Evolutionary conservation across 2,888 invertebrate genomes (phyloP).

Genomic region (Slavum lentiscoides): DNA sequence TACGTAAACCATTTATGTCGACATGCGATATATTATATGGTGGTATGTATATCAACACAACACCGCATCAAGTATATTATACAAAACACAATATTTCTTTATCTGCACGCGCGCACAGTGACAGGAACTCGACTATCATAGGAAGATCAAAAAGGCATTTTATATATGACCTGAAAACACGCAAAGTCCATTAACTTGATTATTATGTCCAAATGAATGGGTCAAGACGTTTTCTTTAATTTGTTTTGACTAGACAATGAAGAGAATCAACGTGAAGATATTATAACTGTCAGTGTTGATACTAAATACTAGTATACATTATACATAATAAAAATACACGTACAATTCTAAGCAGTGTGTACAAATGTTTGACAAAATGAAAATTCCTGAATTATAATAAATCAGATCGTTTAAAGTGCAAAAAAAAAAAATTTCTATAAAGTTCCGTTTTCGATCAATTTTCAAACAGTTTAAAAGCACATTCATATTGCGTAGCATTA

Average conservation of each 20-base stretch:
- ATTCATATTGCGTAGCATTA: too few relatives aligned
- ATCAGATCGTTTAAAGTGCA: too few relatives aligned
- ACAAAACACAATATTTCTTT: neutral
- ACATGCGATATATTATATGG: neutral
- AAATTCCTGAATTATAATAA: neutral
- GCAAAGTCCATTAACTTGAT: constrained; percentile 25
- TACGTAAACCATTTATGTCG: neutral
- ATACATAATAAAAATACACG: too few relatives aligned
- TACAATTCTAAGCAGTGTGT: too few relatives aligned
- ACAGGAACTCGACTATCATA: neutral
- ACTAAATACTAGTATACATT: neutral
- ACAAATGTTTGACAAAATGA: neutral
- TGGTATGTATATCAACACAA: too few relatives aligned
- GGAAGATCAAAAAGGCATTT: neutral
- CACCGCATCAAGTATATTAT: neutral
- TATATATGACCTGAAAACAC: neutral
- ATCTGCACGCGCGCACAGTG: neutral
- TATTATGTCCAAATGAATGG: constrained; percentile 2
- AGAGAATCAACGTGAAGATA: neutral
- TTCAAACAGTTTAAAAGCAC: too few relatives aligned
- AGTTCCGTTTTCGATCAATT: neutral
- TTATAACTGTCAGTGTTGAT: neutral
- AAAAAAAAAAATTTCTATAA: neutral
- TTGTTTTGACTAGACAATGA: neutral
- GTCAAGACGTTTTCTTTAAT: neutral